A percentile compares a stretch with the other conserved stretches of the same genome.
Conservation (phyloP, 2,113 vertebrate species). For the Notarius lentiginosus region DNA sequence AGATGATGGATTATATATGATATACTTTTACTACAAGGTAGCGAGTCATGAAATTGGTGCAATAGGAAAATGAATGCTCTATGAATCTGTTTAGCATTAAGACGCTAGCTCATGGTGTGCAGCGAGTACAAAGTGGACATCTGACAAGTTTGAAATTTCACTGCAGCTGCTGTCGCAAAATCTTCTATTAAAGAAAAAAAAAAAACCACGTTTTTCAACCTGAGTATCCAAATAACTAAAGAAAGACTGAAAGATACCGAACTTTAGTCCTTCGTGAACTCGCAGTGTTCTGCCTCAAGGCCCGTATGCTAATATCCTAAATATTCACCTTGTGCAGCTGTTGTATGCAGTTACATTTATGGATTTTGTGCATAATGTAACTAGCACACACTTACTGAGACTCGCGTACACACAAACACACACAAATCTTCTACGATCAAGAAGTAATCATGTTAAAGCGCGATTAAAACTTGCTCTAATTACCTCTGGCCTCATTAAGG, state of each 20-base stretch:
- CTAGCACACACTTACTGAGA: background rate
- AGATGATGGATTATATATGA: background rate
- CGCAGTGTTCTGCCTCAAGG: background rate
- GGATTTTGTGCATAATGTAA: constrained; percentile 4
- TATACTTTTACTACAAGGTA: background rate
- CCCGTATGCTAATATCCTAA: constrained; percentile 1
- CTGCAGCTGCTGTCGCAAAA: background rate
- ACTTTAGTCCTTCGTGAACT: background rate
- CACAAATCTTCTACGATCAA: constrained; percentile 25
- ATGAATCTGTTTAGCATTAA: background rate
- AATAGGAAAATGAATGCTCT: background rate
- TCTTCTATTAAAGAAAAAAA: background rate
- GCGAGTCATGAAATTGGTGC: background rate
- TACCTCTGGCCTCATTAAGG: constrained; percentile 46
- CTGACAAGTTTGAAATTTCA: no score
- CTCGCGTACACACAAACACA: constrained; percentile 42
- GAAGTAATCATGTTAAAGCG: constrained; percentile 40
- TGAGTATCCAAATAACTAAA: background rate
- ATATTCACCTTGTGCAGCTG: background rate
- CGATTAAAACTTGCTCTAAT: constrained; percentile 47
- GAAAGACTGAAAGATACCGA: background rate
- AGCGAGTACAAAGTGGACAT: background rate
- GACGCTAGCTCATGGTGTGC: background rate
- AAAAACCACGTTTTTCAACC: no score
- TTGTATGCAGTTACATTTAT: background rate